phyloP scores from a whole-genome alignment of 23 tunicate species.

The Aplidium turbinatum region DNA sequence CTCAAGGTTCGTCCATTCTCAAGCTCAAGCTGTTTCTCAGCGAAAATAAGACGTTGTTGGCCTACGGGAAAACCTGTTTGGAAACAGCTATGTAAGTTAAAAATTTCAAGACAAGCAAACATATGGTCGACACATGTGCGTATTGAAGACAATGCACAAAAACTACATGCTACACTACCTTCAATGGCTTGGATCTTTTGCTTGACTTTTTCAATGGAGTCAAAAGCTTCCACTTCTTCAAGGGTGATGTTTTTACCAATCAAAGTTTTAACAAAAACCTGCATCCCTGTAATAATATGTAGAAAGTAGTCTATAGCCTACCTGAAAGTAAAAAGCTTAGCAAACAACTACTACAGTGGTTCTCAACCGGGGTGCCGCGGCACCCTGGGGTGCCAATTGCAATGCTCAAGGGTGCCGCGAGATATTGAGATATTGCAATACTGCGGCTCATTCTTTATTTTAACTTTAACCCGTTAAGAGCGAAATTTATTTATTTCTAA shows the following conservation, averaged over 20 bases:
- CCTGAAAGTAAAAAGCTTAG: too few species aligned
- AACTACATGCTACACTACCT: constrained; percentile 24
- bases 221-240: constrained; percentile 74
- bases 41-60: constrained; percentile 91
- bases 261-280: constrained; percentile 75
- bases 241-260: constrained; percentile 79
- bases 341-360: too few species aligned
- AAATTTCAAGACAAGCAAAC: not conserved
- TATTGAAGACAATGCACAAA: too few species aligned
- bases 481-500: too few species aligned
- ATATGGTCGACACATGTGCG: not conserved
- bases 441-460: too few species aligned
- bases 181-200: constrained; percentile 82
- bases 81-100: not conserved
- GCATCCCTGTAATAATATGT: too few species aligned
- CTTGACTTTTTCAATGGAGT: constrained; percentile 79
- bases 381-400: too few species aligned
- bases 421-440: too few species aligned
- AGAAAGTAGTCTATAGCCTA: too few species aligned
- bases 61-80: constrained; percentile 56
- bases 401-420: too few species aligned
- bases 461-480: too few species aligned
- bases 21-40: constrained; percentile 86
- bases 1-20: constrained; percentile 88
- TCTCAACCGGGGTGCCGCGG: too few species aligned